These are phyloP conservation scores for Ferdinandea cuprea DNA, from an alignment of 2,888 invertebrate species.

Conservation along the genomic window DNA sequence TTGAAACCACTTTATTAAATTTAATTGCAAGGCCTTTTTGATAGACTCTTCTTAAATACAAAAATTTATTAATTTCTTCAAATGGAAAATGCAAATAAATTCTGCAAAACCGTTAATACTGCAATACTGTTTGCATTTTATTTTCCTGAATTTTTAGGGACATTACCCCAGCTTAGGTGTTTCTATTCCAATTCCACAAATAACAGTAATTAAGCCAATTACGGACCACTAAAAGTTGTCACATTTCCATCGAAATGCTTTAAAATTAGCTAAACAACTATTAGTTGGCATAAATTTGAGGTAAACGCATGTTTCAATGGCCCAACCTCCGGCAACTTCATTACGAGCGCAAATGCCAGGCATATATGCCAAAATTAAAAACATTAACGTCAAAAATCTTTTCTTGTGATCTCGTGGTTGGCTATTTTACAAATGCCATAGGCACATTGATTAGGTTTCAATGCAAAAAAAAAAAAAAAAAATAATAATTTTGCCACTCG, in stretches of 20 bases:
- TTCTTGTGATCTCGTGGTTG: conserved; percentile 16
- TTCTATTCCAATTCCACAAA: not conserved
- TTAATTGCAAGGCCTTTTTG: no score
- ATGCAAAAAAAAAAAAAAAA: conserved; percentile 29
- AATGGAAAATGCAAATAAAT: no score
- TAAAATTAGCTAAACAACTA: conserved; percentile 28
- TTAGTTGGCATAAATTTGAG: conserved; percentile 30
- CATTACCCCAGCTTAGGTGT: not conserved
- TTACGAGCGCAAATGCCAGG: conserved; percentile 17
- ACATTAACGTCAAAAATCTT: conserved; percentile 21
- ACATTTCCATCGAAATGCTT: not conserved
- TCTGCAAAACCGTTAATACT: no score
- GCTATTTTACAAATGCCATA: conserved; percentile 21
- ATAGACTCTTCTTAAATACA: no score
- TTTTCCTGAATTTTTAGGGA: no score
- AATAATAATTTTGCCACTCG: conserved; percentile 1
- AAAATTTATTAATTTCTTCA: no score
- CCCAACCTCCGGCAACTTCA: conserved; percentile 16
- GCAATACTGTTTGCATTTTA: no score
- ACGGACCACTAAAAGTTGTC: not conserved
- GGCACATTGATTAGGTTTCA: conserved; percentile 39
- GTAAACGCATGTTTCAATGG: conserved; percentile 41
- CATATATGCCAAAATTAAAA: conserved; percentile 26
- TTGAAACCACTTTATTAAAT: no score
- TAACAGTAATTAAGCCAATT: conserved; percentile 8